Evolutionary conservation across 2,888 invertebrate species (phyloP), one percentile per base, ranked within the genome.

Genomic region (Spodoptera picta): DNA sequence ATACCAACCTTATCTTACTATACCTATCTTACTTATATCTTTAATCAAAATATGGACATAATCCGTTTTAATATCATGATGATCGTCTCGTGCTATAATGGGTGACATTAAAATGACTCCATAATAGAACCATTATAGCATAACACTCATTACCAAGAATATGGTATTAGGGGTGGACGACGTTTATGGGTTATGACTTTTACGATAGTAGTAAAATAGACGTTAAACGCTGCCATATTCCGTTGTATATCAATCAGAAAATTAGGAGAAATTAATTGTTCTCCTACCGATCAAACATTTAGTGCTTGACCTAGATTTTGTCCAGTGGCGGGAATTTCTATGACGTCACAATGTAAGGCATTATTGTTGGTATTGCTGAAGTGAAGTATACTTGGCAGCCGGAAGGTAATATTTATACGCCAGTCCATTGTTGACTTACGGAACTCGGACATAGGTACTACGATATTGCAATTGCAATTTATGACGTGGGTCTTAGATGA

Each of bases 161-260:
- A 72, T 58, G 69, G 49, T 67, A 60, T 69, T 72, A 79, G 80
- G 81, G 85, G 82, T 82, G 81, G 81, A 78, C 80, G 69, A 54
- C 68, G 73, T 83, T 83, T 85, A 85, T 76, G 81, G 79, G 71
- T 70, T 79, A 76, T 77, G 60, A 70, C 68, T 70, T 83, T 87
- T 87, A 88, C 75, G 79, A 69, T 77, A 64, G 72, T 73, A 80
- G 73, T 85, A 83, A 83, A 88, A 83, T 79, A 60, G 77, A 75
- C 83, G 78, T 84, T 80, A 84, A 83, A 64, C 63, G 72, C 76
- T 71, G 74, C 69, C 66, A 67, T 62, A 65, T 48, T 55, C 74
- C 63, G 69, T 68, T 61, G 73, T 75, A 71, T 75, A 73, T 75
- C 77, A 73, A 79, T 76, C 65, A 71, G 61, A 66, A 82, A 80